Evolutionary conservation across 1,140 invertebrate species (phyloP).

Genomic region (Heliothis subflexa): DNA sequence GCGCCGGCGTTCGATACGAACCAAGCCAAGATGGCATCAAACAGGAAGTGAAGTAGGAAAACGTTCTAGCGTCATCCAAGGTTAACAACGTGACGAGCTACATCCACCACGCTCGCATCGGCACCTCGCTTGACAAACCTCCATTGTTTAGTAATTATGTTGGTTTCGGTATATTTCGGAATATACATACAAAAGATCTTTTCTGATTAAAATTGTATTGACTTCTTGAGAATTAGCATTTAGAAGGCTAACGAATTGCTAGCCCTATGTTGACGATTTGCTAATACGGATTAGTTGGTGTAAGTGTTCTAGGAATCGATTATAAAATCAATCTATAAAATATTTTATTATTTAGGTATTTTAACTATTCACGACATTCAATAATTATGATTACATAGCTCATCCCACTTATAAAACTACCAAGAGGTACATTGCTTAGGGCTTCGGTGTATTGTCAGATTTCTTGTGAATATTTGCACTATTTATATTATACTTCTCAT

Average conservation of each 20-base stretch:
- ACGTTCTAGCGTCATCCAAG: slow-evolving; percentile 80
- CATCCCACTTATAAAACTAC: slow-evolving; percentile 73
- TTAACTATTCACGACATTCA: no score
- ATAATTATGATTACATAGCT: slow-evolving; percentile 65
- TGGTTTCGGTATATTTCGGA: slow-evolving; percentile 52
- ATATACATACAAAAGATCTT: slow-evolving; percentile 14
- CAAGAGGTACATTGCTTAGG: slow-evolving; percentile 53
- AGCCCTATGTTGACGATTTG: neutral
- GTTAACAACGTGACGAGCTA: slow-evolving; percentile 67
- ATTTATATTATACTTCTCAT: slow-evolving; percentile 72
- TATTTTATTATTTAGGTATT: no score
- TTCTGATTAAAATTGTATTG: slow-evolving; percentile 16
- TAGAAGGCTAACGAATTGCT: neutral
- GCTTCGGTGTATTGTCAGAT: slow-evolving; percentile 63
- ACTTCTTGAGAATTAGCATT: neutral
- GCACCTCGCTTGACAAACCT: slow-evolving; percentile 52
- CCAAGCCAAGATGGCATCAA: slow-evolving; percentile 73
- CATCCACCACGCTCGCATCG: slow-evolving; percentile 63
- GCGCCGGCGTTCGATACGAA: slow-evolving; percentile 56
- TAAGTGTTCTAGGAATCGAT: neutral
- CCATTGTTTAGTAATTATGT: slow-evolving; percentile 65
- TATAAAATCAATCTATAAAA: no score
- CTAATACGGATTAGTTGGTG: neutral
- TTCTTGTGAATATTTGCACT: slow-evolving; percentile 66
- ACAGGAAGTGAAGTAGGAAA: slow-evolving; percentile 84